phyloP scores from a whole-genome alignment of 2,888 invertebrate species.

The Slavum lentiscoides region DNA sequence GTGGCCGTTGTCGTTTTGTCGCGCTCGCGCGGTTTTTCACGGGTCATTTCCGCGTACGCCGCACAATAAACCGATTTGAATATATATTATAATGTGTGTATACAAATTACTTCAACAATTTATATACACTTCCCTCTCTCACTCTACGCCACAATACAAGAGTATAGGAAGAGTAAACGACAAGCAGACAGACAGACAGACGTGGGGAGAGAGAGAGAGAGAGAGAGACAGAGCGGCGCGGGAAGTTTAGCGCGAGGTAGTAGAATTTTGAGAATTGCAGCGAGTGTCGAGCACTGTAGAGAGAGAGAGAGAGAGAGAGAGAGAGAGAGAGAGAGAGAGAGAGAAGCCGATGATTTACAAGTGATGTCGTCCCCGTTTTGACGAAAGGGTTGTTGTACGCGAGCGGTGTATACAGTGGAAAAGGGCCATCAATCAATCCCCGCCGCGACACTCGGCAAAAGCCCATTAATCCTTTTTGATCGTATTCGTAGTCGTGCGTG shows the following conservation, averaged over 20 bases:
- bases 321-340: constrained; percentile 26
- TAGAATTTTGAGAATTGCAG: background rate
- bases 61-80: constrained; percentile 20
- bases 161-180: too few relatives aligned
- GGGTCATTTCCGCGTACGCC: constrained; percentile 41
- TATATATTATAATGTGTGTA: constrained; percentile 8
- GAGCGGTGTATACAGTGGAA: background rate
- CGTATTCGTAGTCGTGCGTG: constrained; percentile 50
- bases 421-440: constrained; percentile 51
- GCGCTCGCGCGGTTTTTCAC: constrained; percentile 36
- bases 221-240: too few relatives aligned
- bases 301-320: constrained; percentile 7
- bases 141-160: too few relatives aligned
- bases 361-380: constrained; percentile 40
- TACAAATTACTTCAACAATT: too few relatives aligned
- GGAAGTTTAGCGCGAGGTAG: background rate
- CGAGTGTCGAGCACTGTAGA: background rate
- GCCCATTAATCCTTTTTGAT: constrained; percentile 52
- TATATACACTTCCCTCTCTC: too few relatives aligned
- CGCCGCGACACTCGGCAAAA: constrained; percentile 45
- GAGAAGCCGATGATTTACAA: constrained; percentile 47
- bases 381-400: constrained; percentile 41
- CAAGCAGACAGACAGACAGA: too few relatives aligned
- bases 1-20: constrained; percentile 8
- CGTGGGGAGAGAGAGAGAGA: too few relatives aligned